A percentile compares a stretch with the other conserved stretches of the same genome.
These are phyloP conservation scores for Sebastes alutus DNA, from an alignment of 2,797 vertebrate genomes.

Conservation along the genomic window DNA sequence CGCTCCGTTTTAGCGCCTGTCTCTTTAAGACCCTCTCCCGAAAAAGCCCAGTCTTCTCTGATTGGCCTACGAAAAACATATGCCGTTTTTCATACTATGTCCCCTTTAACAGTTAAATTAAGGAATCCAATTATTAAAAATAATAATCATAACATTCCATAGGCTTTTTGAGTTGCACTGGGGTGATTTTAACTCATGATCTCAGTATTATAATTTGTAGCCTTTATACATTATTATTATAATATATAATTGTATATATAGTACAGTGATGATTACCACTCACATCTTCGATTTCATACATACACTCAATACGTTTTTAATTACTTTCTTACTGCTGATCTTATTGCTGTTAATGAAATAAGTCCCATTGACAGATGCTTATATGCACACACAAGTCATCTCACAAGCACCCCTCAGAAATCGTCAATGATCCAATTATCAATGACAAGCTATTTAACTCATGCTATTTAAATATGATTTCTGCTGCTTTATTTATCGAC, in stretches of 20 bases:
- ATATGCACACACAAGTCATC: not conserved
- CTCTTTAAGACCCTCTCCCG: too few species aligned
- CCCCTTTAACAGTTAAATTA: not conserved
- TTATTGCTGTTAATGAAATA: not conserved
- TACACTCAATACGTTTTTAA: not conserved
- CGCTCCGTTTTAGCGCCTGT: too few species aligned
- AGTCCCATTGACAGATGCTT: not conserved
- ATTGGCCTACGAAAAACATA: too few species aligned
- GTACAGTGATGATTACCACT: not conserved
- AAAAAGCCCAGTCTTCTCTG: too few species aligned
- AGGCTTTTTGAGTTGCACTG: not conserved
- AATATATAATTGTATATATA: too few species aligned
- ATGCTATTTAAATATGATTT: not conserved
- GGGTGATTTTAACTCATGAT: not conserved
- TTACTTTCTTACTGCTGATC: not conserved
- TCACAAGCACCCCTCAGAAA: conserved; percentile 15
- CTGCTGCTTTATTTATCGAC: conserved; percentile 40
- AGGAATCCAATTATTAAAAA: not conserved
- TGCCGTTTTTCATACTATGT: not conserved
- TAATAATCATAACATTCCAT: not conserved
- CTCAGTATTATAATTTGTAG: too few species aligned
- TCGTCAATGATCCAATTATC: conserved; percentile 1
- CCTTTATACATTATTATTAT: too few species aligned
- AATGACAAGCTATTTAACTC: conserved; percentile 8
- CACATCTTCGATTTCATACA: too few species aligned